phyloP scores from a whole-genome alignment of 1,140 invertebrate species.

The Chironomus tepperi region DNA sequence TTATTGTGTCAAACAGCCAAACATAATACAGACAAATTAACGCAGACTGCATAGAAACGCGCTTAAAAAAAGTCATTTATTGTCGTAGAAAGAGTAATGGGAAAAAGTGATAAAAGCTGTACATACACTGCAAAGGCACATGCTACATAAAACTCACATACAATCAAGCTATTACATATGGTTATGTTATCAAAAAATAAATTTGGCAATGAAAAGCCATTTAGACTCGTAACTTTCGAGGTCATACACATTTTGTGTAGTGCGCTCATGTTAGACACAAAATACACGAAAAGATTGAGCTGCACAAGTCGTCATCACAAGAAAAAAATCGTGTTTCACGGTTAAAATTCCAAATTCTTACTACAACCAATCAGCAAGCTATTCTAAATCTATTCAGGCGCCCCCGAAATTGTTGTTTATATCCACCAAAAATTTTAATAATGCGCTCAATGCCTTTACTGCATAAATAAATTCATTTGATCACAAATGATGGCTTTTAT shows the following conservation, averaged over 20 bases:
- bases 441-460: neutral
- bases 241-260: constrained; percentile 1
- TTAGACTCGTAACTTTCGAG: constrained; percentile 12
- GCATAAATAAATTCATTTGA: neutral
- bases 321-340: neutral
- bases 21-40: too few species aligned
- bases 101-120: neutral
- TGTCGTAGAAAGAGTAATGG: too few species aligned
- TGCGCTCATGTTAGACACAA: neutral
- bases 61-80: too few species aligned
- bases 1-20: too few species aligned
- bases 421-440: neutral
- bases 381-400: neutral
- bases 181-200: neutral
- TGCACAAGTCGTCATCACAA: too few species aligned
- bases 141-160: neutral
- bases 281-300: too few species aligned
- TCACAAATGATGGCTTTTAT: neutral
- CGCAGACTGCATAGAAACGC: too few species aligned
- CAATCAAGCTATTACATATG: neutral
- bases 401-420: neutral
- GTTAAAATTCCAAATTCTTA: neutral
- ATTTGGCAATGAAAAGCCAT: constrained; percentile 1
- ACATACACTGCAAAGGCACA: neutral
- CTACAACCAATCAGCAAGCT: neutral